A percentile compares a stretch with the other conserved stretches of the same genome.
These are phyloP conservation scores for Squalus acanthias DNA, from an alignment of 2,797 vertebrate genomes.

Conservation along the genomic window DNA sequence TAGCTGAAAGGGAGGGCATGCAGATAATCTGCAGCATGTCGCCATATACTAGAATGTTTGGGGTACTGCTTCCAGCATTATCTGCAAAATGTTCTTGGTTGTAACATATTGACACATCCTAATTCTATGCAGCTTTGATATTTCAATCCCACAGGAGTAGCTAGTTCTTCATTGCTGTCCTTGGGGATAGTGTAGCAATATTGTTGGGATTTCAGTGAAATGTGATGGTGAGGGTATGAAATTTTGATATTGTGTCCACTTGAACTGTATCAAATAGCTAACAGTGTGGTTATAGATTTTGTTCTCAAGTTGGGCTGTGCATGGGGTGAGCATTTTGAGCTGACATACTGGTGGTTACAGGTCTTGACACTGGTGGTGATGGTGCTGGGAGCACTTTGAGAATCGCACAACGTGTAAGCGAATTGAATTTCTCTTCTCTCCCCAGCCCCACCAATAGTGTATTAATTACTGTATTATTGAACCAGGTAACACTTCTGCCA, in stretches of 20 bases:
- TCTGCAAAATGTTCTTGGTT: not conserved
- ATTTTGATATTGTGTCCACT: not conserved
- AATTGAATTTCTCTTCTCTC: not conserved
- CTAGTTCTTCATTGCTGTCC: not conserved
- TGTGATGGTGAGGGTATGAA: no score
- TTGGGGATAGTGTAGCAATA: not conserved
- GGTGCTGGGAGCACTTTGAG: not conserved
- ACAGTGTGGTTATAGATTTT: not conserved
- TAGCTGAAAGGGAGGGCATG: no score
- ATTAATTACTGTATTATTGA: not conserved
- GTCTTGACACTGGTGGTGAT: not conserved
- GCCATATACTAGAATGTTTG: not conserved
- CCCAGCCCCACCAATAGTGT: not conserved
- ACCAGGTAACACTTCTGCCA: not conserved
- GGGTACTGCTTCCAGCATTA: not conserved
- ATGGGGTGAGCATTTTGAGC: not conserved
- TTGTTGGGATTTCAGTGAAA: no score
- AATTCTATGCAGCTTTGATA: not conserved
- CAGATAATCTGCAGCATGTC: not conserved
- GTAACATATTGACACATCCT: no score
- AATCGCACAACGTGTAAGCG: not conserved
- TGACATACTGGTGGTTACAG: not conserved
- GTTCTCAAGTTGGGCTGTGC: not conserved
- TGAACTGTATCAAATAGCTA: not conserved
- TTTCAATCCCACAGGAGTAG: not conserved